These are phyloP conservation scores for Elephas maximus DNA, from an alignment of 2,113 vertebrate species.

Conservation along the genomic window DNA sequence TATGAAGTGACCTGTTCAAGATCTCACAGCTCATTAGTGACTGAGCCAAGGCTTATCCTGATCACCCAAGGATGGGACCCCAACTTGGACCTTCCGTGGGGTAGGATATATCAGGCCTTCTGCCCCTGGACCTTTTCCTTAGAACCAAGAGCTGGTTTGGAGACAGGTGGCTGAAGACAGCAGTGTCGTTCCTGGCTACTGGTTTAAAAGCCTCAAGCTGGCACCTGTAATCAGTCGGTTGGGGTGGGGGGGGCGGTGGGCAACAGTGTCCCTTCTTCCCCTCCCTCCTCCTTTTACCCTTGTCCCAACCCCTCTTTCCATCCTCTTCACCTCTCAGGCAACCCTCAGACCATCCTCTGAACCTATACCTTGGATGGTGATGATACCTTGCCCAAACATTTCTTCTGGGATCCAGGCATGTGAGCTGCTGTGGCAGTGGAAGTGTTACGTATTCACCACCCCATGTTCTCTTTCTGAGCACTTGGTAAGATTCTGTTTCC, in stretches of 20 bases:
- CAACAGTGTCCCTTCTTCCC: no score
- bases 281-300: neutral
- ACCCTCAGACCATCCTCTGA: neutral
- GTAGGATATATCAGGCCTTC: neutral
- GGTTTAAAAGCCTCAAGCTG: neutral
- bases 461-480: neutral
- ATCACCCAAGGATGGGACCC: neutral
- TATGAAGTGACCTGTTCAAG: neutral
- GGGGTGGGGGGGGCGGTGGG: neutral
- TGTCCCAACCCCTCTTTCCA: neutral
- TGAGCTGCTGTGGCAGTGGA: neutral
- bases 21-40: neutral
- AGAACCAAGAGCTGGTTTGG: neutral
- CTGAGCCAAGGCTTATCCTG: neutral
- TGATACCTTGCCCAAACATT: neutral
- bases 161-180: neutral
- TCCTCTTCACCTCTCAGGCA: neutral
- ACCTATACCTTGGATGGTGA: neutral
- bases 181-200: neutral
- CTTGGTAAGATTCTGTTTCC: accelerated
- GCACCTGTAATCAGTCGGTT: no score
- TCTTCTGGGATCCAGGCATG: neutral
- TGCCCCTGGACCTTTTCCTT: neutral
- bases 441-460: accelerated
- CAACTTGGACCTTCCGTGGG: accelerated